Evolutionary conservation across 2,113 vertebrate genomes (phyloP), one percentile per base, ranked within the genome.

Genomic region (Spilogale gracilis): DNA sequence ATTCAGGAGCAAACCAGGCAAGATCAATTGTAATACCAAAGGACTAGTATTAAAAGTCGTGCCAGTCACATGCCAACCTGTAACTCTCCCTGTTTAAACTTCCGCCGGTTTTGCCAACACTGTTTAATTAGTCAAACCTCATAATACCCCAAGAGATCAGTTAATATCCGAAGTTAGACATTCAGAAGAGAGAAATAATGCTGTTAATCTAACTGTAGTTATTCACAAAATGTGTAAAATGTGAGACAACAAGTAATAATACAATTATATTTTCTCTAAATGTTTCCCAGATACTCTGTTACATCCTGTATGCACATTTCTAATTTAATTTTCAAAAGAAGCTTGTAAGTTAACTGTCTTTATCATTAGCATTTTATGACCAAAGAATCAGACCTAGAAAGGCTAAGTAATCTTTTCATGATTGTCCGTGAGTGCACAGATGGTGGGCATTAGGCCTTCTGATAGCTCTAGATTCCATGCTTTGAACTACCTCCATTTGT

Each of bases 11-110:
- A 98, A 97, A 97, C 73, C 88, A 96, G 89, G 94, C 97, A 63
- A 92, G 95, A 98, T 97, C 96, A 95, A 97, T 97, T 97, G 82
- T 93, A 97, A 97, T 93, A 97, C 82, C 92, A 95, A 97, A 97
- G 88, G 91, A 78, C 94, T 80, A 56, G 67, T 50, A 76, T 94
- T 86, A 96, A 96, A 95, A 89, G 58, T 79, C 67, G 83, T 63
- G 79, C 52, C 76, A 38, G 91, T 54, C 81, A 11, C 52, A 21
- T 96, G 89, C 58, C 81, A 86, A 91, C 79, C 73, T 93, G 32
- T 71, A 89, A 85, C 52, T 94, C 74, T 56, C 48, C 25, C 52
- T 43, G 52, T 89, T 91, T 94, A 32, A 85, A 83, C 25, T 61
- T 32, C 38, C 65, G n/a, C 50, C 27, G 52, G 56, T 18, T 60